phyloP scores from a whole-genome alignment of 92 coral and sea anemone species.

The Siderastrea siderea region DNA sequence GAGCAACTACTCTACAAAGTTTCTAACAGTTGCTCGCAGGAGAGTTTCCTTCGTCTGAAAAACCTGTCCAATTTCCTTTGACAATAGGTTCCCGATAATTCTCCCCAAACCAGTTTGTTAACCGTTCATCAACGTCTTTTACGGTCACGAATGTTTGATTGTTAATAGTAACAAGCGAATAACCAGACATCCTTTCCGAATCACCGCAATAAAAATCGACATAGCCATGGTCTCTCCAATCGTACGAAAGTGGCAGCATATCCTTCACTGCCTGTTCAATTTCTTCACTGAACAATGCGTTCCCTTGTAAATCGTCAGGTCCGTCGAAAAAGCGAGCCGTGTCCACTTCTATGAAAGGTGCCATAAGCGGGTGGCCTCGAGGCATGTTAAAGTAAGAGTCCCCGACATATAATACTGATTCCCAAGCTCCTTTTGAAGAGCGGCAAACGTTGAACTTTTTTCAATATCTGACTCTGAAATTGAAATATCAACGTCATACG shows the following conservation, averaged over 20 bases:
- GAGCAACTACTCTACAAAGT: too few species aligned
- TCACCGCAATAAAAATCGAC: slow-evolving; percentile 64
- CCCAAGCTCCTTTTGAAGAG: not conserved
- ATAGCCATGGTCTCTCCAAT: slow-evolving; percentile 67
- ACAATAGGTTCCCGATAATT: slow-evolving; percentile 49
- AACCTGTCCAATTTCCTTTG: slow-evolving; percentile 57
- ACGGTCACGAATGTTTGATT: not conserved
- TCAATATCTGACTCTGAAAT: slow-evolving; percentile 12
- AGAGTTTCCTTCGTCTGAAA: slow-evolving; percentile 29
- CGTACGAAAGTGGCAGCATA: slow-evolving; percentile 16
- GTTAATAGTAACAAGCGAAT: slow-evolving; percentile 61
- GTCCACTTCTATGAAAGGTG: slow-evolving; percentile 53
- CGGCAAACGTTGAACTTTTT: slow-evolving; percentile 18
- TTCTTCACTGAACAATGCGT: slow-evolving; percentile 41
- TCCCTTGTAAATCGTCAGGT: slow-evolving; percentile 37
- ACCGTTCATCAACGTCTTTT: slow-evolving; percentile 51
- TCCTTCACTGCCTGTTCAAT: slow-evolving; percentile 35
- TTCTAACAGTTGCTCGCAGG: too few species aligned
- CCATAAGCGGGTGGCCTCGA: slow-evolving; percentile 47
- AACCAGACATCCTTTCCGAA: slow-evolving; percentile 66
- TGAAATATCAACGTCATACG: slow-evolving; percentile 11
- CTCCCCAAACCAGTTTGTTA: slow-evolving; percentile 69
- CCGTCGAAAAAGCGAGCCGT: slow-evolving; percentile 61
- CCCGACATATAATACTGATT: slow-evolving; percentile 54
- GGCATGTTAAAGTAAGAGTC: slow-evolving; percentile 43